phyloP scores from a whole-genome alignment of 1,140 invertebrate species.

The Drosophila ogumai region DNA sequence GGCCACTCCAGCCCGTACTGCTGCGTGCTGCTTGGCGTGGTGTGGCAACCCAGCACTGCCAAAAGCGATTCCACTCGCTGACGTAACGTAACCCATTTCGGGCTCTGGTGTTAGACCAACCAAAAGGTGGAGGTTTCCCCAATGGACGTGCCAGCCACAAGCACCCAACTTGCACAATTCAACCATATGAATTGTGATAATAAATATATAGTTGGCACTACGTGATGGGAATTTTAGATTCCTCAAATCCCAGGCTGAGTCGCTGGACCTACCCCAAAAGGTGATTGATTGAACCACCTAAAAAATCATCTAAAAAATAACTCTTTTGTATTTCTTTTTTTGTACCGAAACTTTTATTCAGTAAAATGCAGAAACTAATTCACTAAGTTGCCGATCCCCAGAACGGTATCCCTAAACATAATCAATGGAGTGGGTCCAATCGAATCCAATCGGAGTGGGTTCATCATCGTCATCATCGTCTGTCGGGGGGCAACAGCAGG shows the following conservation, averaged over 20 bases:
- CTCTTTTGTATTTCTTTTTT: slow-evolving; percentile 43
- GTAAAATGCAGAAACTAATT: slow-evolving; percentile 77
- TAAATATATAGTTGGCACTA: slow-evolving; percentile 31
- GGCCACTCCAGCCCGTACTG: slow-evolving; percentile 4
- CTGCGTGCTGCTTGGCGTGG: background rate
- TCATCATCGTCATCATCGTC: slow-evolving; percentile 9
- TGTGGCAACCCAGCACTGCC: slow-evolving; percentile 64
- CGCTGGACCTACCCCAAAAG: slow-evolving; percentile 52
- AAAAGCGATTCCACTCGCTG: slow-evolving; percentile 50
- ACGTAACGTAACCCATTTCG: slow-evolving; percentile 40
- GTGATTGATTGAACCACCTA: background rate
- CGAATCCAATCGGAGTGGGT: slow-evolving; percentile 16
- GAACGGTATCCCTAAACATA: slow-evolving; percentile 58
- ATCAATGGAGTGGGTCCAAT: slow-evolving; percentile 32
- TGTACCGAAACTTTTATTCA: slow-evolving; percentile 85
- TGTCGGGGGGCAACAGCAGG: slow-evolving; percentile 55
- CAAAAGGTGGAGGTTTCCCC: slow-evolving; percentile 49
- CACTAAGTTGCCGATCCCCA: slow-evolving; percentile 62
- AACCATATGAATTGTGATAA: slow-evolving; percentile 62
- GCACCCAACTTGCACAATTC: slow-evolving; percentile 47
- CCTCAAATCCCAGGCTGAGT: slow-evolving; percentile 10
- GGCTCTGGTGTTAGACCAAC: slow-evolving; percentile 4
- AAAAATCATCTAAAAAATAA: background rate
- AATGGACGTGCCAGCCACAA: slow-evolving; percentile 58
- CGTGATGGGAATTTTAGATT: slow-evolving; percentile 53